Evolutionary conservation across 2,797 vertebrate genomes (phyloP).

Genomic region (Girardinus metallicus): DNA sequence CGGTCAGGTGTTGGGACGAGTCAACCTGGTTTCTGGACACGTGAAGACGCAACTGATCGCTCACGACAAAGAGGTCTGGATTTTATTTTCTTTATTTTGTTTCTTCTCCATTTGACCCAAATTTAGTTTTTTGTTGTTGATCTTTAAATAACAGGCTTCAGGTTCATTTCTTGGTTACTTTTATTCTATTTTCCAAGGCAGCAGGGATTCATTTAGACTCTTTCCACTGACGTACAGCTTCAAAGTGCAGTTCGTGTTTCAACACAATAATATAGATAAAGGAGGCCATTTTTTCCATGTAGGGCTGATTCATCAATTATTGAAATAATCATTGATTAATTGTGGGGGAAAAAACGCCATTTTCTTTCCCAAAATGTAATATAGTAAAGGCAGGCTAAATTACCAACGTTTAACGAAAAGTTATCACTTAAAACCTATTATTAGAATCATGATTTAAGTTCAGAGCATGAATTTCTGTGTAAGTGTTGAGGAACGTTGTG

Average conservation of each 20-base stretch:
- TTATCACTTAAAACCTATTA: too few relatives aligned
- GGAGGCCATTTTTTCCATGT: neutral
- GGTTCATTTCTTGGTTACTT: neutral
- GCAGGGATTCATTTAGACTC: neutral
- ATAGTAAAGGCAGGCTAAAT: too few relatives aligned
- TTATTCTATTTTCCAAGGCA: neutral
- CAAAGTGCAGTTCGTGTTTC: neutral
- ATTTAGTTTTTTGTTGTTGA: neutral
- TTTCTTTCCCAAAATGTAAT: too few relatives aligned
- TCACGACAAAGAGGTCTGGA: constrained; percentile 94
- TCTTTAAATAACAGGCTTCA: neutral
- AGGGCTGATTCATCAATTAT: too few relatives aligned
- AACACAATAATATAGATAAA: neutral
- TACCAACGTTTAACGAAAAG: too few relatives aligned
- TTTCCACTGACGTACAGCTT: neutral
- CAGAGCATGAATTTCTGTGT: neutral
- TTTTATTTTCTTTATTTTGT: too few relatives aligned
- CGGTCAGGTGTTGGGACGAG: constrained; percentile 93
- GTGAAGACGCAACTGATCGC: constrained; percentile 99
- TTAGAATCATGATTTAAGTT: neutral
- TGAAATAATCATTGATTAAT: too few relatives aligned
- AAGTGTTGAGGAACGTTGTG: neutral
- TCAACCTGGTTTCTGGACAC: constrained; percentile 96
- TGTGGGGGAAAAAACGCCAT: too few relatives aligned
- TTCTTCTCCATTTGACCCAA: neutral